phyloP scores from a whole-genome alignment of 1,140 invertebrate species.

The Drosophila littoralis region DNA sequence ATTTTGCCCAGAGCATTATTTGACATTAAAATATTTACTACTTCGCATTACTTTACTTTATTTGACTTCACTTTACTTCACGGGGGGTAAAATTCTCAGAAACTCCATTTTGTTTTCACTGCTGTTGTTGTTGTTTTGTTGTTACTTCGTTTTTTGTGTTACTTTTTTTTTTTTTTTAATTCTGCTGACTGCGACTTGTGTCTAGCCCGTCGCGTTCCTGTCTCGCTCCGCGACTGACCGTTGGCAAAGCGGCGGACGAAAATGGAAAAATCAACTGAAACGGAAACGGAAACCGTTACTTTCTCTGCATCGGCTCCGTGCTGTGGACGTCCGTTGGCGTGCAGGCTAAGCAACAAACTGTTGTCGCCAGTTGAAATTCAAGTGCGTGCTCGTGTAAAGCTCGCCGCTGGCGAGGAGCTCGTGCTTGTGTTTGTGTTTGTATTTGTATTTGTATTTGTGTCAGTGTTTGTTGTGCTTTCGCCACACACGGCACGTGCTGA shows the following conservation, averaged over 20 bases:
- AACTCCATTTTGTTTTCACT: conserved; percentile 43
- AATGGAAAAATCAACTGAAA: conserved; percentile 11
- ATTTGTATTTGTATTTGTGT: conserved; percentile 30
- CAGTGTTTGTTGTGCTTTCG: conserved; percentile 7
- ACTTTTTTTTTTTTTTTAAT: conserved; percentile 12
- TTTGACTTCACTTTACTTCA: conserved; percentile 36
- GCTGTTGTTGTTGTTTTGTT: conserved; percentile 10
- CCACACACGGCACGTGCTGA: conserved; percentile 59
- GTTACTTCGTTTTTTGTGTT: conserved; percentile 13
- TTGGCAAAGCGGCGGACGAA: conserved; percentile 19
- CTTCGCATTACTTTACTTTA: conserved; percentile 28
- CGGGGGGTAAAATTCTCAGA: conserved; percentile 31
- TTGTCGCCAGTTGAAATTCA: conserved; percentile 51
- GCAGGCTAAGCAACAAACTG: conserved; percentile 77
- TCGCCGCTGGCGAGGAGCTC: conserved; percentile 47
- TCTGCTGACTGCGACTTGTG: conserved; percentile 30
- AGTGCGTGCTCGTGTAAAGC: conserved; percentile 59
- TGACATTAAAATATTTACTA: conserved; percentile 16
- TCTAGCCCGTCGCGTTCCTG: conserved; percentile 17
- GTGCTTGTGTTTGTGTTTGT: conserved; percentile 66
- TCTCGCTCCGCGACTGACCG: conserved; percentile 38
- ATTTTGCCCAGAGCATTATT: neutral
- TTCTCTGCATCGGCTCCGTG: conserved; percentile 16
- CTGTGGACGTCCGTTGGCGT: conserved; percentile 65
- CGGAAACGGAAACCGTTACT: conserved; percentile 33